A percentile compares a stretch with the other conserved stretches of the same genome.
These are phyloP conservation scores for Zaprionus inermis DNA, from an alignment of 1,140 invertebrate genomes.

Conservation along the genomic window DNA sequence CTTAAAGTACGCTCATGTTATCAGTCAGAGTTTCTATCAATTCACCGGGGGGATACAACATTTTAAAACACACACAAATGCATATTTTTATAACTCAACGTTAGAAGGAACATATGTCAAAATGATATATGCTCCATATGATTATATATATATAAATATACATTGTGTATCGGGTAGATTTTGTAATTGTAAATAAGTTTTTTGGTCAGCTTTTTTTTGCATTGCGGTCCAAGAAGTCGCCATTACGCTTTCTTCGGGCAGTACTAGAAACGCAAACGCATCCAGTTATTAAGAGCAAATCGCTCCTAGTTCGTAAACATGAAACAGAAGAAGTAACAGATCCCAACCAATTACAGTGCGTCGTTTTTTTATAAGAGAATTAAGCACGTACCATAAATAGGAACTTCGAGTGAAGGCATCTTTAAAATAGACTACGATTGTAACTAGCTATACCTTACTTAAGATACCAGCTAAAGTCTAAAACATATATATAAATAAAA, in stretches of 20 bases:
- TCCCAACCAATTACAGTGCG: conserved; percentile 20
- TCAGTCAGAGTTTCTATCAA: conserved; percentile 75
- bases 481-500: conserved; percentile 67
- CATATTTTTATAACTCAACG: conserved; percentile 58
- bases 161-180: conserved; percentile 44
- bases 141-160: conserved; percentile 22
- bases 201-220: conserved; percentile 17
- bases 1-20: conserved; percentile 66
- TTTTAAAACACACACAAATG: conserved; percentile 42
- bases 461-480: conserved; percentile 69
- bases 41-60: conserved; percentile 28
- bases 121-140: neutral
- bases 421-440: conserved; percentile 50
- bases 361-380: conserved; percentile 23
- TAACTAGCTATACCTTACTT: conserved; percentile 50
- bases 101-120: conserved; percentile 1
- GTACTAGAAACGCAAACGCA: conserved; percentile 6
- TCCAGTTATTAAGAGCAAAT: conserved; percentile 40
- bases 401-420: conserved; percentile 47
- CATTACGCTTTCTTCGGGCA: neutral
- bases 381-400: conserved; percentile 20
- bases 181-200: conserved; percentile 66
- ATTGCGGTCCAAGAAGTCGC: neutral
- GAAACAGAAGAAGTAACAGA: conserved; percentile 7
- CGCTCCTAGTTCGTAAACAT: conserved; percentile 26